Evolutionary conservation across 2,113 vertebrate genomes (phyloP).

Genomic region (Cyanoramphus novaezelandiae): DNA sequence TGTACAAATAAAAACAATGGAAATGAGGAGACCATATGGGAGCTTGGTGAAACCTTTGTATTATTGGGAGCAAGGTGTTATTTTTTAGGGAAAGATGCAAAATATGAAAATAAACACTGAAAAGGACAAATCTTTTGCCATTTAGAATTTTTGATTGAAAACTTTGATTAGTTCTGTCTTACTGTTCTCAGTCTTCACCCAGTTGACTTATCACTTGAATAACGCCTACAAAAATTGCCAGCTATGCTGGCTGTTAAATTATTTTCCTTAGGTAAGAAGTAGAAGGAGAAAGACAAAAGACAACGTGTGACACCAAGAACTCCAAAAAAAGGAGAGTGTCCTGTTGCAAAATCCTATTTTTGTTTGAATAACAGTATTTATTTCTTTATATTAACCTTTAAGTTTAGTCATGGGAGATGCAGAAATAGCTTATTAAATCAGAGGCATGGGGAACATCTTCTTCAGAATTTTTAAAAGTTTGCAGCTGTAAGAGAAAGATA

Average conservation of each 20-base stretch:
- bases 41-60: neutral
- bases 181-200: neutral
- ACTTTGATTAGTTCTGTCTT: neutral
- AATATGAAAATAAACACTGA: neutral
- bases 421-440: neutral
- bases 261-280: neutral
- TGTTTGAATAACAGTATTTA: neutral
- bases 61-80: neutral
- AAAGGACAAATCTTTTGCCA: neutral
- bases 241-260: neutral
- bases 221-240: neutral
- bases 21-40: neutral
- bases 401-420: neutral
- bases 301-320: neutral
- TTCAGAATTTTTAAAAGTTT: neutral
- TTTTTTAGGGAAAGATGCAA: neutral
- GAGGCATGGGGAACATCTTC: rapidly evolving
- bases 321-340: neutral
- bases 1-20: neutral
- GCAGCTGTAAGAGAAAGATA: neutral
- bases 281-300: neutral
- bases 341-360: neutral
- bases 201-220: neutral
- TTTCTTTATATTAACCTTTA: neutral
- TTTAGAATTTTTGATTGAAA: neutral